Evolutionary conservation across 2,797 vertebrate genomes (phyloP), one percentile per base, ranked within the genome.

Genomic region (Clarias laeviceps): DNA sequence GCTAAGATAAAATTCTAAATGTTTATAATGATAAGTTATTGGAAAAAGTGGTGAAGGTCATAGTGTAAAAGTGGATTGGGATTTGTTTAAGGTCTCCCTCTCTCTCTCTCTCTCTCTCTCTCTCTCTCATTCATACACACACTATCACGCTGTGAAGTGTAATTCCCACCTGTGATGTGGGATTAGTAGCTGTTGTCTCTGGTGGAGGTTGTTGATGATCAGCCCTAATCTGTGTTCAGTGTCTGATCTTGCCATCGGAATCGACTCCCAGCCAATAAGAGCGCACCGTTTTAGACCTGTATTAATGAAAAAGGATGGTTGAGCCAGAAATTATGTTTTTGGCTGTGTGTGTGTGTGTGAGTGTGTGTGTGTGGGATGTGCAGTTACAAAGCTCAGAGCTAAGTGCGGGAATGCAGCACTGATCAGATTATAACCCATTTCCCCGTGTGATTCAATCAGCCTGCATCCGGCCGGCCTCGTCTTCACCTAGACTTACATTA

Each of bases 391-490:
- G 80, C 64, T 76, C 77, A 82, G 78, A 54, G 62, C 59, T 32
- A 50, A 86, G 76, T 87, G 83, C 87, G 68, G 92, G 88, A 94
- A 92, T 93, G 89, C 86, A 93, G 89, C 90, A 50, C 59, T 91
- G 89, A 95, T 94, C 89, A 86, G 81, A 94, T 94, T 93, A 93
- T 84, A 70, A 88, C 83, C 90, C 91, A 94, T 95, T 95, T 95
- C 94, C 94, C 93, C 91, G 91, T 82, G 84, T 89, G 90, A 95
- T 93, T 86, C 57, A 89, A 93, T 94, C 93, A 87, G 29, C 82
- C 59, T 62, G 64, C 84, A 91, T 93, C 90, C 90, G 90, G 92
- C 90, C 84, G 82, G 79, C 86, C 86, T 90, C 80, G 62, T 84
- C 76, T 70, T 68, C 40, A 77, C 62, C 73, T 34, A 32, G 32